Evolutionary conservation across 2,797 vertebrate species (phyloP).

Genomic region (Eulemur coronatus): DNA sequence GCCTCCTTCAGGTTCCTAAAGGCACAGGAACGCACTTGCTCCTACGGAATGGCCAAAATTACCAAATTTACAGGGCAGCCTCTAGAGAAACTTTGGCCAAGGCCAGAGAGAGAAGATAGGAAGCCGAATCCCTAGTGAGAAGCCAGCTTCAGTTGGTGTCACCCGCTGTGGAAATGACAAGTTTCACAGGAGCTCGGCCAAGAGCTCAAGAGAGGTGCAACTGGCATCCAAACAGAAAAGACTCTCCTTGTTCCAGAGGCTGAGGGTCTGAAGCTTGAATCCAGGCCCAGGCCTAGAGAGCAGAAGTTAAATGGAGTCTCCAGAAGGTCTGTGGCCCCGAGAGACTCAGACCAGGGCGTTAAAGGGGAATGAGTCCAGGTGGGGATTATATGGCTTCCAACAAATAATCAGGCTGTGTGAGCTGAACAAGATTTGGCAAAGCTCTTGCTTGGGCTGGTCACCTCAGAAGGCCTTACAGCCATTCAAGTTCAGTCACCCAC

Average conservation of each 20-base stretch:
- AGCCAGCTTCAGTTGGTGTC: neutral
- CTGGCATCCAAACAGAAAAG: neutral
- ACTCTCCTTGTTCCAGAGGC: neutral
- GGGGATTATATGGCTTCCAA: neutral
- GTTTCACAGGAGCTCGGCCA: neutral
- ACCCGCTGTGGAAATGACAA: neutral
- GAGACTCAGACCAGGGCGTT: neutral
- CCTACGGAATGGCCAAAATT: neutral
- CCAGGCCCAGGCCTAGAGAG: neutral
- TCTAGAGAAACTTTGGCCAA: neutral
- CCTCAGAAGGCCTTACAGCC: neutral
- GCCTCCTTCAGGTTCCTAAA: neutral
- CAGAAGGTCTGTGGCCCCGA: neutral
- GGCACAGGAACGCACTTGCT: neutral
- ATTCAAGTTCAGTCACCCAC: neutral
- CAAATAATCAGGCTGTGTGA: neutral
- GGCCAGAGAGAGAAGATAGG: neutral
- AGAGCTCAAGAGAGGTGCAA: neutral
- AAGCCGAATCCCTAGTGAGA: neutral
- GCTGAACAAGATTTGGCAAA: neutral
- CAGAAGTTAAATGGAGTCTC: neutral
- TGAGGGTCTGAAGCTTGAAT: neutral
- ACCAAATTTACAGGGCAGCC: neutral
- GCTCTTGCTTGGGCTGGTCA: neutral
- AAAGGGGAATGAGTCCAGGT: accelerated